These are phyloP conservation scores for Anolis carolinensis DNA, from an alignment of 2,113 vertebrate species.

Conservation along the genomic window DNA sequence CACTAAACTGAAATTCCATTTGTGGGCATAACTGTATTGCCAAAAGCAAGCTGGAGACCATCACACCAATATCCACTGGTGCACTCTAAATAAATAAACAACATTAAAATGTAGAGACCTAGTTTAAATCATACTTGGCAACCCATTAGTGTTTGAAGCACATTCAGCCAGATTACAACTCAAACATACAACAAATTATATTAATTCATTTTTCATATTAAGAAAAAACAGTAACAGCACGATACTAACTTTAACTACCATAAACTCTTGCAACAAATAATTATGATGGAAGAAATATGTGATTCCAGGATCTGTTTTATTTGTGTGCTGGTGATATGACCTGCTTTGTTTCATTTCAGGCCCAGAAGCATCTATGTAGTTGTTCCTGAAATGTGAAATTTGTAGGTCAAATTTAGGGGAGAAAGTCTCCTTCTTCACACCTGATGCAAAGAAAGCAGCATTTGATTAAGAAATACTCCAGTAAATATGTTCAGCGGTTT, in stretches of 20 bases:
- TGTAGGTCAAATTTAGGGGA: background rate
- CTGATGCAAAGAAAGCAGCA: background rate
- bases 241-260: too few species aligned
- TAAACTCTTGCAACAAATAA: too few species aligned
- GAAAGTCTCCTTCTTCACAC: background rate
- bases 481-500: background rate
- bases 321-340: background rate
- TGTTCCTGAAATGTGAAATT: background rate
- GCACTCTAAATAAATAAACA: conserved; percentile 76
- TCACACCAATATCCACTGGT: conserved; percentile 78
- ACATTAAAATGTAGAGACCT: conserved; percentile 9
- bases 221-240: background rate
- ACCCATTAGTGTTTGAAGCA: too few species aligned
- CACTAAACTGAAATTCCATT: conserved; percentile 80
- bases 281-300: too few species aligned
- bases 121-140: conserved; percentile 28
- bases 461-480: background rate
- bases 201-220: background rate
- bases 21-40: conserved; percentile 80
- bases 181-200: too few species aligned
- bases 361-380: background rate
- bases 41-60: conserved; percentile 82
- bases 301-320: too few species aligned
- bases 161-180: too few species aligned
- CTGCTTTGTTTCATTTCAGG: background rate